These are phyloP conservation scores for Thera obeliscata DNA, from an alignment of 2,888 invertebrate genomes.

Conservation along the genomic window DNA sequence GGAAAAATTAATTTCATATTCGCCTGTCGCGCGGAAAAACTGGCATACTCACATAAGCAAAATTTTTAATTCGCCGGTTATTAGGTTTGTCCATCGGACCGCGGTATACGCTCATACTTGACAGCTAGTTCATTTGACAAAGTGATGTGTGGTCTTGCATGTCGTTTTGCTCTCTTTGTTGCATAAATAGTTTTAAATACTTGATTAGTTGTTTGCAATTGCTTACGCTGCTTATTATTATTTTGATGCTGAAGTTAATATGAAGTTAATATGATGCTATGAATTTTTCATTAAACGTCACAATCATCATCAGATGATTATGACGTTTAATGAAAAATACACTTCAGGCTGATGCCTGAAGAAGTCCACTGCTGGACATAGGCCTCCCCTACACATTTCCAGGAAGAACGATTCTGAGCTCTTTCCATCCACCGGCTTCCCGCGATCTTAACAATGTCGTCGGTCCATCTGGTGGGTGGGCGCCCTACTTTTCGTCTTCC, in stretches of 20 bases:
- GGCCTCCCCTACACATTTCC: no score
- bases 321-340: no score
- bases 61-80: constrained; percentile 54
- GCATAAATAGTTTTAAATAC: background rate
- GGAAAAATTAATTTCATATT: constrained; percentile 37
- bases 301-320: no score
- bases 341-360: no score
- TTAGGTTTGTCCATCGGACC: constrained; percentile 50
- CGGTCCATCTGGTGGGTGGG: no score
- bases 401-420: no score
- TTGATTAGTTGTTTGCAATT: background rate
- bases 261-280: no score
- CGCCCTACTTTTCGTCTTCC: no score
- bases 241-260: background rate
- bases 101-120: background rate
- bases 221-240: background rate
- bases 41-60: constrained; percentile 34
- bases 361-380: no score
- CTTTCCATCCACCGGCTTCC: no score
- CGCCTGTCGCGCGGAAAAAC: constrained; percentile 27
- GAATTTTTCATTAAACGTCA: no score
- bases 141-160: background rate
- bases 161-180: background rate
- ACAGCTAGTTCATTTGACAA: constrained; percentile 23
- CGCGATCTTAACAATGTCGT: no score